These are phyloP conservation scores for Disparrhopalites patrizii DNA, from an alignment of 2,888 invertebrate genomes.

Conservation along the genomic window DNA sequence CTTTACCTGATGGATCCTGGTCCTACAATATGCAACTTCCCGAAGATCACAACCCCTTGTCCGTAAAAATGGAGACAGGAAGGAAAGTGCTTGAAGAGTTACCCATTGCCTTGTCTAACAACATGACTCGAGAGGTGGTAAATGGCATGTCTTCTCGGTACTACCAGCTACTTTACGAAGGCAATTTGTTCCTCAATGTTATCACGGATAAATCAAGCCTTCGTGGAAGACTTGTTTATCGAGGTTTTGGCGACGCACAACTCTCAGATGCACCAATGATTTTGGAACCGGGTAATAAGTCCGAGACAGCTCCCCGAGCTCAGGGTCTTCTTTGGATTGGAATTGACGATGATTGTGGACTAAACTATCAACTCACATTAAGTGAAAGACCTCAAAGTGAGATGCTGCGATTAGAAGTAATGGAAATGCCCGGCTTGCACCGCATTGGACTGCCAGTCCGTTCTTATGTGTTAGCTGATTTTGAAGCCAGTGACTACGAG, in stretches of 20 bases:
- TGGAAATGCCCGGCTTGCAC: constrained; percentile 47
- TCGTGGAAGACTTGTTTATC: constrained; percentile 68
- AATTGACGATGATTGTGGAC: constrained; percentile 44
- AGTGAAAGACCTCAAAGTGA: constrained; percentile 47
- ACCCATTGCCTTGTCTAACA: constrained; percentile 38
- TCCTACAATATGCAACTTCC: constrained; percentile 47
- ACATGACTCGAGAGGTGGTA: constrained; percentile 51
- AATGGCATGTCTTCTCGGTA: constrained; percentile 74
- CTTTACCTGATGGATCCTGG: constrained; percentile 47
- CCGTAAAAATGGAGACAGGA: constrained; percentile 48
- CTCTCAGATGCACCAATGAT: constrained; percentile 48
- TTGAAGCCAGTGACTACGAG: constrained; percentile 47
- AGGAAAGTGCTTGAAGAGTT: constrained; percentile 47
- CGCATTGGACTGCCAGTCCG: constrained; percentile 47
- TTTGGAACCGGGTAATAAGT: constrained; percentile 35
- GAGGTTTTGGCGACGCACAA: constrained; percentile 63
- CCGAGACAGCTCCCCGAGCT: constrained; percentile 36
- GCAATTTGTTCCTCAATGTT: constrained; percentile 73
- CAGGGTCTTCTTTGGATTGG: constrained; percentile 48
- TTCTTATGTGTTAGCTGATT: constrained; percentile 45
- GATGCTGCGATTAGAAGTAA: constrained; percentile 45
- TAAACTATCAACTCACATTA: constrained; percentile 48
- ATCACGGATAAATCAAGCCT: constrained; percentile 61
- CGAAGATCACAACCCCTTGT: constrained; percentile 36
- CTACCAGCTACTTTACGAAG: constrained; percentile 75